Base-by-base conservation (phyloP, 2,888 invertebrate species). In the Drosophila borborema region DNA sequence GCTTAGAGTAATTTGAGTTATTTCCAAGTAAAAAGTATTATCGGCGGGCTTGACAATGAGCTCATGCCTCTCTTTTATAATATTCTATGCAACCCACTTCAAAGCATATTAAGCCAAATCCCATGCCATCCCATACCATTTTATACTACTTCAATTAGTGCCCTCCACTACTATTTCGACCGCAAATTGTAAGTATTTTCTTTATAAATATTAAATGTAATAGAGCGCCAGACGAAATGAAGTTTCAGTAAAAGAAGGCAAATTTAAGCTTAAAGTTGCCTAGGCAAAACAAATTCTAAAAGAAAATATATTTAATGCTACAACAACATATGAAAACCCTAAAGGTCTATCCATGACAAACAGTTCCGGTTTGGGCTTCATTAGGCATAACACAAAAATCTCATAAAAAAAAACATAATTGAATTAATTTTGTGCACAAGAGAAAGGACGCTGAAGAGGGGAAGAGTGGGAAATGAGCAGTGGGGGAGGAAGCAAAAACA, bases 371-470 rank as follows among this genome's bases (percentile, higher is more conserved):
- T 63, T 46, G 14, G 51, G 62, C 36, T 45, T 51, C 63, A 40
- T 38, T 65, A 49, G 18, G 48, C 49, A 38, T 12, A 34, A 28
- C 46, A 49, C 36, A 65, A 28, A 56, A 55, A 38, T 53, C 23
- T 54, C 54, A 64, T 62, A 67, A 72, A 66, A 72, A 66, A 49
- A 51, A 54, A 34, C 67, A 77, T 76, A 68, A 77, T 72, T 77
- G 36, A 76, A 76, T 76, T 67, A 77, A 64, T 62, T 54, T 64
- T 20, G 43, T 49, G 40, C 40, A 10, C 48, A 41, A 1, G 34
- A 18, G 51, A 34, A 28, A 6, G 28, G 28, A 6, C 6, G 6
- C 3, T n/a, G 6, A 31, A 48, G 48, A 46, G 4, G 20, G 10
- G 43, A 4, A 23, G 46, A 7, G 23, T 7, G 5, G 20, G 2